These are phyloP conservation scores for Cynopterus brachyotis DNA, from an alignment of 2,113 vertebrate species.

Conservation along the genomic window DNA sequence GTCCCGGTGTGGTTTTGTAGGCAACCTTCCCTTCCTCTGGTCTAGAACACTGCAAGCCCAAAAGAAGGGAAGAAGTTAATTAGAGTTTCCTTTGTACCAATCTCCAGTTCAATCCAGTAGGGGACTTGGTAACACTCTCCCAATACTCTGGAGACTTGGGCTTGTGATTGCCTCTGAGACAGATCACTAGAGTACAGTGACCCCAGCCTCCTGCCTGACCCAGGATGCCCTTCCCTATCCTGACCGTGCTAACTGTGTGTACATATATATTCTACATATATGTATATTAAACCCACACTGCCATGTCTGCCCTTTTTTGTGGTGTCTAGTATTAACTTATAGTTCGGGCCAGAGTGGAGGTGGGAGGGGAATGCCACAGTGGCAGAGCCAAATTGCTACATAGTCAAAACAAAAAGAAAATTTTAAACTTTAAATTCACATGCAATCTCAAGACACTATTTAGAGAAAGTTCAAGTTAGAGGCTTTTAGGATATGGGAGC, in stretches of 20 bases:
- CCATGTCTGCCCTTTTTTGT: slow-evolving; percentile 74
- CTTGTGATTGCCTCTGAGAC: slow-evolving; percentile 52
- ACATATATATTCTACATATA: slow-evolving; percentile 86
- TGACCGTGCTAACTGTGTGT: slow-evolving; percentile 88
- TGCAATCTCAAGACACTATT: slow-evolving; percentile 24
- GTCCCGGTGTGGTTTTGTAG: not conserved
- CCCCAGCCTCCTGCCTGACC: slow-evolving; percentile 64
- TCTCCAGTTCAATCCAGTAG: slow-evolving; percentile 13
- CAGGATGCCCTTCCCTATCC: slow-evolving; percentile 44
- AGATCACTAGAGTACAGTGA: slow-evolving; percentile 52
- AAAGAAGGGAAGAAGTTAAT: slow-evolving; percentile 7
- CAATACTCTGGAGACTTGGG: slow-evolving; percentile 22
- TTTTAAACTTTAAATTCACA: slow-evolving; percentile 13
- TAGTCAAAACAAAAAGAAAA: not conserved
- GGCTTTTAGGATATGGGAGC: not conserved
- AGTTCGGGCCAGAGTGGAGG: slow-evolving; percentile 60
- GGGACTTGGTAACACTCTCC: slow-evolving; percentile 25
- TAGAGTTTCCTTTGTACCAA: slow-evolving; percentile 63
- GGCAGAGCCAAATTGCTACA: not conserved
- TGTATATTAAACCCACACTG: slow-evolving; percentile 84
- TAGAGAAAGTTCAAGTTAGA: slow-evolving; percentile 26
- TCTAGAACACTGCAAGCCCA: not conserved
- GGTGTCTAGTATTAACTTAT: slow-evolving; percentile 71
- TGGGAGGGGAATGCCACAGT: not conserved
- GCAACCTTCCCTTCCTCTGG: not conserved